These are phyloP conservation scores for Nebria brevicollis DNA, from an alignment of 2,888 invertebrate genomes.

Conservation along the genomic window DNA sequence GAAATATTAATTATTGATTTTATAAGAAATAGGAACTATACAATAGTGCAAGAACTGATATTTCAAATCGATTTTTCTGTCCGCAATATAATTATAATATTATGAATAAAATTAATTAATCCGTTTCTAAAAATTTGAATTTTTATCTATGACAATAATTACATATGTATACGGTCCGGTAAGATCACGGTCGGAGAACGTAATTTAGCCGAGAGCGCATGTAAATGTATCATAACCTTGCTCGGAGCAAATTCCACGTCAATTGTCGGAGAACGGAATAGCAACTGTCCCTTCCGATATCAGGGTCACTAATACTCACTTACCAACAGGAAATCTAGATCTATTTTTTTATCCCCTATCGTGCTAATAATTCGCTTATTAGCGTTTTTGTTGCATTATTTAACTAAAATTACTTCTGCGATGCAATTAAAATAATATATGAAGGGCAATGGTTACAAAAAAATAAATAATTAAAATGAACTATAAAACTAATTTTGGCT, in stretches of 20 bases:
- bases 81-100: background rate
- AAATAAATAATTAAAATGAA: background rate
- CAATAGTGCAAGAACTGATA: background rate
- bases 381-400: background rate
- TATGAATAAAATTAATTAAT: background rate
- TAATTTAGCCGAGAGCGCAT: conserved; percentile 51
- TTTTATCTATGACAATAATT: conserved; percentile 12
- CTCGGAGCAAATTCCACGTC: conserved; percentile 53
- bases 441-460: background rate
- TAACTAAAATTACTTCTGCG: background rate
- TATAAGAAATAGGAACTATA: background rate
- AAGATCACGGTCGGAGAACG: conserved; percentile 53
- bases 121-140: background rate
- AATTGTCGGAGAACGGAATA: conserved; percentile 40
- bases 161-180: conserved; percentile 24
- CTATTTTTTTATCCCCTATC: conserved; percentile 8
- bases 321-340: conserved; percentile 12
- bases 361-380: background rate
- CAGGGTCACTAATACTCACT: conserved; percentile 29
- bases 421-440: background rate
- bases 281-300: conserved; percentile 34
- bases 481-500: background rate
- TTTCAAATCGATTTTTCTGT: background rate
- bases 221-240: conserved; percentile 57
- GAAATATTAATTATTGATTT: too few relatives aligned